Evolutionary conservation across 2,113 vertebrate genomes (phyloP).

Genomic region (Pithys albifrons): DNA sequence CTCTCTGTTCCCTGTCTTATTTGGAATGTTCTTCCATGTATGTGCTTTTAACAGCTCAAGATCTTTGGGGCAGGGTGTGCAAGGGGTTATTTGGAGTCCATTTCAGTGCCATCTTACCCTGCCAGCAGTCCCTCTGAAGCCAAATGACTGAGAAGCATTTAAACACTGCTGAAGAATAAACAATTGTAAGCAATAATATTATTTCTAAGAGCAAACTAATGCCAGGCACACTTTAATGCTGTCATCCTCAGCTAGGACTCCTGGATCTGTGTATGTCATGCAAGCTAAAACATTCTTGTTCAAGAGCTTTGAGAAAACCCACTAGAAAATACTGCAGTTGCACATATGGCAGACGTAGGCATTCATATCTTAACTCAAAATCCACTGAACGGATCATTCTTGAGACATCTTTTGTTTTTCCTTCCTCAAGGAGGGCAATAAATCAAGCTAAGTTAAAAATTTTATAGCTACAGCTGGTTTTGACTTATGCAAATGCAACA

Average conservation of each 20-base stretch:
- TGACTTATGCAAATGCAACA: slow-evolving; percentile 60
- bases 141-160: not conserved
- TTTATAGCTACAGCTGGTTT: slow-evolving; percentile 62
- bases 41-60: not conserved
- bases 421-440: slow-evolving; percentile 18
- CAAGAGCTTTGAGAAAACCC: not conserved
- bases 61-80: not conserved
- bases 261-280: not conserved
- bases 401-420: slow-evolving; percentile 29
- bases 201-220: not conserved
- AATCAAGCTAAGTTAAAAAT: slow-evolving; percentile 58
- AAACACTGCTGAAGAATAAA: not conserved
- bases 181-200: not conserved
- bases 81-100: not conserved
- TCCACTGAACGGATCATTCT: not conserved
- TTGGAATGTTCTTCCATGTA: not conserved
- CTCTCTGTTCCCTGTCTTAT: not conserved
- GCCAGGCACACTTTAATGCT: not conserved
- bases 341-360: not conserved
- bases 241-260: not conserved
- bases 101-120: not conserved
- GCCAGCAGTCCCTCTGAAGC: not conserved
- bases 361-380: not conserved
- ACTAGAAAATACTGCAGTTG: not conserved
- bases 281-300: not conserved